phyloP scores from a whole-genome alignment of 2,797 vertebrate species.

The Liasis olivaceus region DNA sequence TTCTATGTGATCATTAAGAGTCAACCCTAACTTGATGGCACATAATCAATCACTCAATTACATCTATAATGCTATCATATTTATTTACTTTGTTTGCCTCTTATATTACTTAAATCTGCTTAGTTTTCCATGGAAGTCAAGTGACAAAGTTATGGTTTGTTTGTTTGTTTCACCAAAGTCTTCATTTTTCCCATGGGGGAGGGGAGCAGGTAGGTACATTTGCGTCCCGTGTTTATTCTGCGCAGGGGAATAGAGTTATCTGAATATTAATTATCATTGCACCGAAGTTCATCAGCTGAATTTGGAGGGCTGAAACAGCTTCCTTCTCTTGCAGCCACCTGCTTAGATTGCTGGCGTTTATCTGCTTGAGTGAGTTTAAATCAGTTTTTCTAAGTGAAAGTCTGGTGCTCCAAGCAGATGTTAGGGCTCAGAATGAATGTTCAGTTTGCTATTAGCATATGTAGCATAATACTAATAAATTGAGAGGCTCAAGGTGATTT shows the following conservation, averaged over 20 bases:
- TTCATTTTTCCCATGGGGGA: constrained; percentile 33
- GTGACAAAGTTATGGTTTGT: constrained; percentile 27
- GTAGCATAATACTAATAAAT: constrained; percentile 79
- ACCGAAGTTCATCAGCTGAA: constrained; percentile 75
- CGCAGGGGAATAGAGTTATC: constrained; percentile 76
- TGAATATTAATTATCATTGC: constrained; percentile 80
- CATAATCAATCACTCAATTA: too few relatives aligned
- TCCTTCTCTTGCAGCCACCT: constrained; percentile 78
- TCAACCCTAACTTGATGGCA: too few relatives aligned
- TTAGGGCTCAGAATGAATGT: constrained; percentile 81
- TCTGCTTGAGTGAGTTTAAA: constrained; percentile 85
- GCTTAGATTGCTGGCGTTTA: constrained; percentile 81
- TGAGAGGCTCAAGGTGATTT: constrained; percentile 67
- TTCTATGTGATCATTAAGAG: too few relatives aligned
- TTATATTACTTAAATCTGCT: not conserved
- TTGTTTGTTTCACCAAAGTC: constrained; percentile 40
- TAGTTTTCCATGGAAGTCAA: constrained; percentile 37
- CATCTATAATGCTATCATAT: too few relatives aligned
- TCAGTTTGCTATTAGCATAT: constrained; percentile 81
- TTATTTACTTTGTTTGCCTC: too few relatives aligned
- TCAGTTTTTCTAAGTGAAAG: constrained; percentile 83
- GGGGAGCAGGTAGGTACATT: constrained; percentile 60
- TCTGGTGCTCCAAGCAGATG: constrained; percentile 81
- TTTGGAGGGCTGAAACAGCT: constrained; percentile 75
- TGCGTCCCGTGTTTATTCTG: constrained; percentile 75